Conservation (phyloP, 1,140 invertebrate species). For the Triops cancriformis region DNA sequence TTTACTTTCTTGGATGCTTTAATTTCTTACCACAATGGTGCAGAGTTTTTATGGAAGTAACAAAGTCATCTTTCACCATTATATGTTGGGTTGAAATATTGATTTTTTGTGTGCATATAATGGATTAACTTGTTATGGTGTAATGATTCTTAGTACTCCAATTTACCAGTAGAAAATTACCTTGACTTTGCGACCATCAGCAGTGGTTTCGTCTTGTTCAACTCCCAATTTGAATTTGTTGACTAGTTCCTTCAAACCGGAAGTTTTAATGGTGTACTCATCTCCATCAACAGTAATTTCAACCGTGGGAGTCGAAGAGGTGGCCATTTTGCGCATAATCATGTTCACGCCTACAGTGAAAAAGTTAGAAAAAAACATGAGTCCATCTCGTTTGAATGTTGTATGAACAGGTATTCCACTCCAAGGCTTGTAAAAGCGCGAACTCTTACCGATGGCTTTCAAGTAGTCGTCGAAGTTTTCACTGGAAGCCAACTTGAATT, state of each 20-base stretch:
- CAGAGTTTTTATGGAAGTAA: too few relatives aligned
- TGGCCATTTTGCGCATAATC: slow-evolving; percentile 63
- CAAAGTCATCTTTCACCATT: too few relatives aligned
- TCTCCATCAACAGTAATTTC: slow-evolving; percentile 61
- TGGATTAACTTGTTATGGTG: too few relatives aligned
- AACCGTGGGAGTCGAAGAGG: slow-evolving; percentile 59
- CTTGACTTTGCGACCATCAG: slow-evolving; percentile 74
- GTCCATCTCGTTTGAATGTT: not conserved
- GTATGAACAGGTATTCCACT: not conserved
- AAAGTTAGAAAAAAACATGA: not conserved
- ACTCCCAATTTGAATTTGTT: slow-evolving; percentile 69
- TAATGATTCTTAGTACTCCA: slow-evolving; percentile 12
- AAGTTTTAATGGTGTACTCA: slow-evolving; percentile 61
- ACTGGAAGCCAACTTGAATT: slow-evolving; percentile 40
- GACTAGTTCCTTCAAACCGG: slow-evolving; percentile 70
- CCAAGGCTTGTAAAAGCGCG: slow-evolving; percentile 9
- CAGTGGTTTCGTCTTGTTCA: slow-evolving; percentile 76
- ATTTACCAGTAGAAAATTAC: slow-evolving; percentile 36
- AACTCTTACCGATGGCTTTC: slow-evolving; percentile 41
- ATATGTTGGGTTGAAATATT: too few relatives aligned
- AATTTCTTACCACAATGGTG: too few relatives aligned
- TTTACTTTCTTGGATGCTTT: too few relatives aligned
- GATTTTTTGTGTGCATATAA: too few relatives aligned
- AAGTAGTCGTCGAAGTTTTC: slow-evolving; percentile 48
- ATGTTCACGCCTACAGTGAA: slow-evolving; percentile 61